Evolutionary conservation across 1,140 invertebrate genomes (phyloP), one percentile per base, ranked within the genome.

Genomic region (Drosophila elegans): DNA sequence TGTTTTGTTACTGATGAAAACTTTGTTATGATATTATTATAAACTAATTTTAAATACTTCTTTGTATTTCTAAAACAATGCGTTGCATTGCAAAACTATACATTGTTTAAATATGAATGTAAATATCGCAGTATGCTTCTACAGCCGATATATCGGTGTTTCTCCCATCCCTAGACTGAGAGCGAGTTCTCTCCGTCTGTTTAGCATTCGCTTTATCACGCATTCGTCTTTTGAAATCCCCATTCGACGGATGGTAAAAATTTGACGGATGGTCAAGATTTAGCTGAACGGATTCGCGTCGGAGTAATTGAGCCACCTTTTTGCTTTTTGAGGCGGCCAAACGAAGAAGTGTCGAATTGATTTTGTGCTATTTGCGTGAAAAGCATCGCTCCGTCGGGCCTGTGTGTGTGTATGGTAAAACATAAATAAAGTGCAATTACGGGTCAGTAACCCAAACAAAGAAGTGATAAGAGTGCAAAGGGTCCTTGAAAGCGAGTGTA

Each of bases 381-480:
- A 36, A 52, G 61, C 38, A 64, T 64, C 64, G 60, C 45, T 49
- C 10, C 36, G 45, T 27, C 44, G 44, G 34, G 32, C 36, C n/a
- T n/a, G 63, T 45, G 10, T 62, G 57, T 62, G 57, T 38, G 55
- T 48, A 36, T 48, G 21, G 34, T 41, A 5, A 42, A 68, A 68
- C 60, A 52, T 16, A 64, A 64, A 64, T 68, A 68, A 52, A 29
- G 64, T 64, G 64, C 64, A 68, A 66, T 66, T 52, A 52, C 36
- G 64, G 64, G 60, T 68, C 64, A 67, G 64, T 68, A 68, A 52
- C 25, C 64, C 61, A 68, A 72, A 72, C 66, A 71, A 71, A 49
- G 34, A 41, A 71, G 66, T 71, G 64, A 72, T 71, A 72, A 71
- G 42, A 68, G 49, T 39, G 36, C 38, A 32, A 57, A 25, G 36